Conservation (phyloP, 2,888 invertebrate species). For the Mechanitis mazaeus region DNA sequence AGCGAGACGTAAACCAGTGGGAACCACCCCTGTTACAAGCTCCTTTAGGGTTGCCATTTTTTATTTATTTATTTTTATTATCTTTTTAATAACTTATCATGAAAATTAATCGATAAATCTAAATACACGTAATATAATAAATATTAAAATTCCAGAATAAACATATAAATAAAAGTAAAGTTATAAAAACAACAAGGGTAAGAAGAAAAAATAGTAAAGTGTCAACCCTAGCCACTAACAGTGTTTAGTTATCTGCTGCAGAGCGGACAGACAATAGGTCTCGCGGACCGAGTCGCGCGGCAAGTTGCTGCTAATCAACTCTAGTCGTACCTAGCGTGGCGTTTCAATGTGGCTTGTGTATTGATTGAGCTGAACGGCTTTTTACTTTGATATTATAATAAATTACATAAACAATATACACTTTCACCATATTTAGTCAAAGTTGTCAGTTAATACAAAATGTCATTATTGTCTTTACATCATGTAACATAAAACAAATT, state of each 20-base stretch:
- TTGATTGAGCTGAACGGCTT: slow-evolving; percentile 18
- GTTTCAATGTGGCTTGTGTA: slow-evolving; percentile 28
- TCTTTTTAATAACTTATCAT: neutral
- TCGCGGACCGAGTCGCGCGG: slow-evolving; percentile 48
- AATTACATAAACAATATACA: no score
- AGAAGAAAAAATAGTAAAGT: neutral
- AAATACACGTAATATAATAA: no score
- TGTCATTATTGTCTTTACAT: neutral
- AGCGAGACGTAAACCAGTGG: slow-evolving; percentile 67
- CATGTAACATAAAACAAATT: neutral
- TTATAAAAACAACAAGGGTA: no score
- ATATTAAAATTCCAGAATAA: no score
- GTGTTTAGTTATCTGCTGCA: slow-evolving; percentile 63
- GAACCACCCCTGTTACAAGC: slow-evolving; percentile 53
- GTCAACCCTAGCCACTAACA: slow-evolving; percentile 61
- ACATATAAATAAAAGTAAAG: no score
- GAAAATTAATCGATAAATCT: neutral
- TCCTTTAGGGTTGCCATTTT: slow-evolving; percentile 48
- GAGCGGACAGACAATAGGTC: slow-evolving; percentile 55
- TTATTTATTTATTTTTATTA: slow-evolving; percentile 9
- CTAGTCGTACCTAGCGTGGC: slow-evolving; percentile 22
- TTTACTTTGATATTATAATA: no score
- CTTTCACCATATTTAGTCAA: no score
- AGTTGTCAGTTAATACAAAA: no score
- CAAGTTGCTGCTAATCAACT: slow-evolving; percentile 38